phyloP scores from a whole-genome alignment of 2,888 invertebrate genomes.

The Epirrita christyi region DNA sequence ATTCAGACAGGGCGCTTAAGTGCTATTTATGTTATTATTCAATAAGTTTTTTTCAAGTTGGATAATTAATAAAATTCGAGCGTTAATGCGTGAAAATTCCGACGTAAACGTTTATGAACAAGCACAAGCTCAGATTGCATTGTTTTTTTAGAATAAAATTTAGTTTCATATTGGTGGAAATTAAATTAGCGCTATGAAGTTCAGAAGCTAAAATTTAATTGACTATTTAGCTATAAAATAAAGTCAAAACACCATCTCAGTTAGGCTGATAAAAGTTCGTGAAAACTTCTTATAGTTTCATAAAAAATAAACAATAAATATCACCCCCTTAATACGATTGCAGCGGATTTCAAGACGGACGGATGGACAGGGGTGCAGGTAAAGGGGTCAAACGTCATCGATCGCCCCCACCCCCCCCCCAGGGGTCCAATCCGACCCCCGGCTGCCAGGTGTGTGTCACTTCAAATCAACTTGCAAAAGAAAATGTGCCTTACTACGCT shows the following conservation, averaged over 20 bases:
- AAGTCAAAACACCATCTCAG: no score
- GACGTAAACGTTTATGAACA: no score
- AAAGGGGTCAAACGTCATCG: constrained; percentile 82
- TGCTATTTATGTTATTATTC: constrained; percentile 26
- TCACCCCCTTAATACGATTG: constrained; percentile 65
- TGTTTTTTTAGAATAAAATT: no score
- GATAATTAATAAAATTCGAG: no score
- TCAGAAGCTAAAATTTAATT: no score
- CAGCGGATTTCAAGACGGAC: constrained; percentile 74
- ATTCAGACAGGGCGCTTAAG: constrained; percentile 14
- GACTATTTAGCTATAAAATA: no score
- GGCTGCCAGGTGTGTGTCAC: background rate
- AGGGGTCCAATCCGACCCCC: constrained; percentile 39
- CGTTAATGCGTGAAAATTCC: no score
- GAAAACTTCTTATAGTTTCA: background rate
- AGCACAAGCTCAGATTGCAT: no score
- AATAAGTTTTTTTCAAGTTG: constrained; percentile 5
- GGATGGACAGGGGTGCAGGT: constrained; percentile 75
- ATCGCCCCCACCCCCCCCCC: constrained; percentile 51
- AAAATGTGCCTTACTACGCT: background rate
- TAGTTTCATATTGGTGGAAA: no score
- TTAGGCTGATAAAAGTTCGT: no score
- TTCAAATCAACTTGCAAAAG: background rate
- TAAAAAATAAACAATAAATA: constrained; percentile 6
- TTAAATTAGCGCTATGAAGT: no score